These are phyloP conservation scores for Gambusia yucatana DNA, from an alignment of 2,797 vertebrate species.

Conservation along the genomic window DNA sequence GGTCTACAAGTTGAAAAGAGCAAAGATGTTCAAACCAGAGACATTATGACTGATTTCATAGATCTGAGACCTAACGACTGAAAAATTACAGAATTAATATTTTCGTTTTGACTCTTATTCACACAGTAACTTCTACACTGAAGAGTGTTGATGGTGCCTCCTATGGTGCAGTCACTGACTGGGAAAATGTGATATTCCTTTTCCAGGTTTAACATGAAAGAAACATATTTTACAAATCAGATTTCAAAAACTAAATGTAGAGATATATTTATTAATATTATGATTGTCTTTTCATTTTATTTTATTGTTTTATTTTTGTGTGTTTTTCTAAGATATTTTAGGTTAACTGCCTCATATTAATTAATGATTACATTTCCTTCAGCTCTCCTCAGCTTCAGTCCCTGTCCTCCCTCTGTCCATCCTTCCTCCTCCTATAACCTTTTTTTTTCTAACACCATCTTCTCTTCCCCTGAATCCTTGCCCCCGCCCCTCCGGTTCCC, in stretches of 20 bases:
- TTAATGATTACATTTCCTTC: conserved; percentile 12
- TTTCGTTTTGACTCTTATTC: no score
- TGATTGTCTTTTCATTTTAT: no score
- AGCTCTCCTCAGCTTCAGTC: conserved; percentile 18
- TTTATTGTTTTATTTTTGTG: background rate
- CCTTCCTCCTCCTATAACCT: conserved; percentile 2
- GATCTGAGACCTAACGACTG: no score
- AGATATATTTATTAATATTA: background rate
- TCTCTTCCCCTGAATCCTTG: conserved; percentile 16
- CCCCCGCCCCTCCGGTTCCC: conserved; percentile 45
- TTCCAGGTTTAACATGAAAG: background rate
- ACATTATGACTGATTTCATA: no score
- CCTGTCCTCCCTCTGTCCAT: conserved; percentile 10
- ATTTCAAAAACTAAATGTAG: background rate
- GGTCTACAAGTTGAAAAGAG: no score
- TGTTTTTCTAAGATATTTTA: background rate
- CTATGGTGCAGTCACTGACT: no score
- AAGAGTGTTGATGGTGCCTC: no score
- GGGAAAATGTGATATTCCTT: background rate
- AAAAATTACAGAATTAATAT: no score
- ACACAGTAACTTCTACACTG: no score
- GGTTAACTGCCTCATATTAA: background rate
- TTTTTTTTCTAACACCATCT: background rate
- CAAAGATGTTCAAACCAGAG: no score
- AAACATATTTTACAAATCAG: background rate